Percentiles rank a stretch among this genome's conserved stretches.
Conservation (phyloP, 2,888 invertebrate species). For the Cybosia mesomella region DNA sequence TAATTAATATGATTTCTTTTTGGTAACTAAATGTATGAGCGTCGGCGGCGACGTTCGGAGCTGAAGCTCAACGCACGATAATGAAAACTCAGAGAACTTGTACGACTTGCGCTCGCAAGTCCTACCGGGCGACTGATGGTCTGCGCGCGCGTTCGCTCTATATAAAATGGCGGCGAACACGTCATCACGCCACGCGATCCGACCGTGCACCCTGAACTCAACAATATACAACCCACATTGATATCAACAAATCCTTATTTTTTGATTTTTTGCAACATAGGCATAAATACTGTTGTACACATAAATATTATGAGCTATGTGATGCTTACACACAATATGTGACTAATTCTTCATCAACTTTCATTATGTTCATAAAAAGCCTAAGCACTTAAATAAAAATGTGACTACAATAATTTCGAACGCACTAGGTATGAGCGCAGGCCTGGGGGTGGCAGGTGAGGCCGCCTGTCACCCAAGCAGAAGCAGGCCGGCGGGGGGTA, state of each 20-base stretch:
- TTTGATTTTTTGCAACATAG: conserved; percentile 34
- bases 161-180: conserved; percentile 83
- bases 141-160: conserved; percentile 85
- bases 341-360: background rate
- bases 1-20: conserved; percentile 64
- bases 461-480: no score
- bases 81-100: conserved; percentile 46
- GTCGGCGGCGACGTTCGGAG: conserved; percentile 64
- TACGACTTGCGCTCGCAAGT: conserved; percentile 66
- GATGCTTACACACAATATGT: background rate
- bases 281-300: background rate
- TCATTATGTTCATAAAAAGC: conserved; percentile 23
- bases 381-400: conserved; percentile 36
- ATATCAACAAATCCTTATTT: conserved; percentile 70
- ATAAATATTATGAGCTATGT: background rate
- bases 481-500: no score
- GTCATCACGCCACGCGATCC: conserved; percentile 80
- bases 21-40: conserved; percentile 62
- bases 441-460: no score
- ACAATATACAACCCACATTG: conserved; percentile 72
- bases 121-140: conserved; percentile 88
- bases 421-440: no score
- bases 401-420: conserved; percentile 40
- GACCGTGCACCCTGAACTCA: conserved; percentile 80
- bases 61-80: conserved; percentile 64